Evolutionary conservation across 2,888 invertebrate species (phyloP), one percentile per base, ranked within the genome.

Genomic region (Machimus atricapillus): DNA sequence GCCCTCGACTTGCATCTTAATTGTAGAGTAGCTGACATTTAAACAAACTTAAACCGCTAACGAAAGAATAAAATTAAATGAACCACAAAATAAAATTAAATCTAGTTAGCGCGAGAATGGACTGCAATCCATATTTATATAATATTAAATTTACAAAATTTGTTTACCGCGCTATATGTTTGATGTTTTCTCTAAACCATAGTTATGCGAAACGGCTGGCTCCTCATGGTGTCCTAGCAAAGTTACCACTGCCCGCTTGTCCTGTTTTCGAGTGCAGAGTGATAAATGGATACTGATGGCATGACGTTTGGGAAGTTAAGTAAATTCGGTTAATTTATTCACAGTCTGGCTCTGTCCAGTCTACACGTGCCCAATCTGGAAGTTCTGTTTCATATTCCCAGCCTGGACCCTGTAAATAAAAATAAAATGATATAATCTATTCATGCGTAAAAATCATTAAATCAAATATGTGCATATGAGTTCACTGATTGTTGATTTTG

Each of bases 331-430:
- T 52, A 12, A 19, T 88, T 88, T 88, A 89, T 88, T 89, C 90
- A 93, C 93, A 93, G 90, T 96, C 95, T 74, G 94, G 94, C 90
- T 96, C 96, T 87, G 94, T 93, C 97, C 97, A 98, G 90, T 97
- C 96, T 83, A 96, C 94, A 91, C 94, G 94, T 56, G 98, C 98
- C 99, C 99, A 99, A 86, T 96, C 96, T 0, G 99, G 99, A 90
- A 98, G 93, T 91, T 96, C 96, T 1, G 98, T 98, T 93, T 97
- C 96, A 93, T 97, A 99, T 91, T 97, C 96, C 98, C 98, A 98
- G 79, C 97, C 98, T 87, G 97, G 97, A 46, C 98, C 98, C 97
- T 97, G 93, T 1, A 91, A 93, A 87, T 43, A 73, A 87, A 46
- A 86, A 40, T 46, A 46, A 46, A 37, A 46, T 27, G 66, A 66